Conservation (phyloP, 2,888 invertebrate genomes). For the Drosophila seclusa region DNA sequence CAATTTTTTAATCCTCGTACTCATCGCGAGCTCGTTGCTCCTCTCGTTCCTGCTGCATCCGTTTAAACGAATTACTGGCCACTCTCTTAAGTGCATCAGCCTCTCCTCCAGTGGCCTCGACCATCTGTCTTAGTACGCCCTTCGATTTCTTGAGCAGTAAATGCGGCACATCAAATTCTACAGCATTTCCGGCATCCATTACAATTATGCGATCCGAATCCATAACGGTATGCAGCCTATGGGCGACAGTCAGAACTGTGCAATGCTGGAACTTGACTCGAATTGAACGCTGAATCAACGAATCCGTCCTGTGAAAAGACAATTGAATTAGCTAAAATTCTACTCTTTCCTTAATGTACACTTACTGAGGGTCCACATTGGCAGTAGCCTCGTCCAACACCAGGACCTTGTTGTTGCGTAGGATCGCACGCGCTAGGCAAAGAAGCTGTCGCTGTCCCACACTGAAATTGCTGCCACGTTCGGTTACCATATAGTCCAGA, state of each 20-base stretch:
- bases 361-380: constrained; percentile 88
- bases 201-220: constrained; percentile 95
- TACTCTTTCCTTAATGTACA: not conserved
- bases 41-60: constrained; percentile 55
- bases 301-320: constrained; percentile 88
- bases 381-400: constrained; percentile 90
- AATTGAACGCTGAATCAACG: constrained; percentile 93
- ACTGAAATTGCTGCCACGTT: constrained; percentile 88
- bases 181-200: constrained; percentile 92
- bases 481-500: constrained; percentile 86
- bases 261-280: constrained; percentile 91
- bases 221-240: constrained; percentile 96
- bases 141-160: constrained; percentile 87
- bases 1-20: constrained; percentile 27
- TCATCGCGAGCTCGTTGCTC: constrained; percentile 33
- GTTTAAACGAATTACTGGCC: constrained; percentile 84
- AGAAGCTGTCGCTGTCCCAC: constrained; percentile 89
- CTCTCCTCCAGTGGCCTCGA: constrained; percentile 88
- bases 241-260: constrained; percentile 96
- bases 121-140: constrained; percentile 89
- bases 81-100: constrained; percentile 85
- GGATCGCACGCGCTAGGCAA: constrained; percentile 88
- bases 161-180: constrained; percentile 90
- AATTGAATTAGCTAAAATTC: too few species aligned
- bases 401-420: constrained; percentile 87